These are phyloP conservation scores for Pangasius mekongensis DNA, from an alignment of 2,797 vertebrate species.

Conservation along the genomic window DNA sequence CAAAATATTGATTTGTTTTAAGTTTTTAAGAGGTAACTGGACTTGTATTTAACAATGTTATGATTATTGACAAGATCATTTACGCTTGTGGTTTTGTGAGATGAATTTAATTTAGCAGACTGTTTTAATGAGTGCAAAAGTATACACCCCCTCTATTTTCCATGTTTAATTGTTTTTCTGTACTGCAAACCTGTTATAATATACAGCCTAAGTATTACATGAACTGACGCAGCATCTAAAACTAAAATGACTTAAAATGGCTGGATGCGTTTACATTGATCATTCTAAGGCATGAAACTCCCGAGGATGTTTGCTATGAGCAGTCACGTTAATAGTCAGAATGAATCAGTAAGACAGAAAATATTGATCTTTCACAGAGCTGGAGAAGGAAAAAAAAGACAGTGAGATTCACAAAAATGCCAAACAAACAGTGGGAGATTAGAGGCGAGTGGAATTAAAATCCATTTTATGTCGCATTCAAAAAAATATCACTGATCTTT, in stretches of 20 bases:
- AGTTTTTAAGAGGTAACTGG: not conserved
- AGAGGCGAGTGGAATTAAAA: not conserved
- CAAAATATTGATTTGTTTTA: not conserved
- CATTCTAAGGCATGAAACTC: not conserved
- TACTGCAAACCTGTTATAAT: not conserved
- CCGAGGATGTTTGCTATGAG: not conserved
- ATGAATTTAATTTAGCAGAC: not conserved
- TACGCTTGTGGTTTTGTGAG: not conserved
- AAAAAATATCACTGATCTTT: not conserved
- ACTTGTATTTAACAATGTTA: not conserved
- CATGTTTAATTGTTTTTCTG: not conserved
- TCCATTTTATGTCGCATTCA: not conserved
- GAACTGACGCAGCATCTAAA: not conserved
- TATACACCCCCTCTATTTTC: not conserved
- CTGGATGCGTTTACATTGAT: not conserved
- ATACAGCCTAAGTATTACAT: not conserved
- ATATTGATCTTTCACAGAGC: not conserved
- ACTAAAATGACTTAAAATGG: not conserved
- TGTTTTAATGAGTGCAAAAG: not conserved
- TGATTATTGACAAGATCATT: not conserved
- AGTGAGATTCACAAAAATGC: not conserved
- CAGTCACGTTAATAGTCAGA: not conserved
- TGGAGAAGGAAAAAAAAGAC: not conserved
- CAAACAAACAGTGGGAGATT: not conserved
- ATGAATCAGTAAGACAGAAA: not conserved